phyloP scores from a whole-genome alignment of 2,113 vertebrate species.

The Neotragus pygmaeus region DNA sequence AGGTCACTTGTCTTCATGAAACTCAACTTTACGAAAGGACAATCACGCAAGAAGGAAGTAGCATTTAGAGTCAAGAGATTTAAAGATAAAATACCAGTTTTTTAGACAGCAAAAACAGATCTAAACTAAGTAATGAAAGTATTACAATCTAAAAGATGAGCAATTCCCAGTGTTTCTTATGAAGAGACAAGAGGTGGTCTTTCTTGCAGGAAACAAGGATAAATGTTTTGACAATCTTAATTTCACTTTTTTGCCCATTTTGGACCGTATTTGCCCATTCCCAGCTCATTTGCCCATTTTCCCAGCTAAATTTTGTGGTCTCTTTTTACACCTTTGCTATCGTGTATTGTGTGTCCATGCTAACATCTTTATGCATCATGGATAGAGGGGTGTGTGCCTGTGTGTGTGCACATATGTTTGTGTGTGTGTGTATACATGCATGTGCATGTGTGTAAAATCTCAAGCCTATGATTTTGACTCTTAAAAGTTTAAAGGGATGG shows the following conservation, averaged over 20 bases:
- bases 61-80: neutral
- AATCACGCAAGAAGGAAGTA: neutral
- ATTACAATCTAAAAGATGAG: neutral
- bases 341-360: neutral
- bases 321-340: neutral
- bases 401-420: neutral
- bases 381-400: rapidly evolving
- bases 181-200: neutral
- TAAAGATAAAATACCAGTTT: neutral
- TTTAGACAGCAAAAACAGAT: neutral
- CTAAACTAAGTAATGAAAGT: neutral
- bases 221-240: neutral
- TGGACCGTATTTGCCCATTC: neutral
- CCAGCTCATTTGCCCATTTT: neutral
- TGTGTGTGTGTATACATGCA: neutral
- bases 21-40: neutral
- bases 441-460: neutral
- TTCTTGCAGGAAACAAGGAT: neutral
- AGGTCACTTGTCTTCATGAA: neutral
- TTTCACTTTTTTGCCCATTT: neutral
- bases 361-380: neutral
- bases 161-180: neutral
- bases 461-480: neutral
- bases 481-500: neutral
- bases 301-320: neutral